Percentiles rank a stretch among this genome's conserved stretches.
These are phyloP conservation scores for Phortica okadai DNA, from an alignment of 2,888 invertebrate species.

Conservation along the genomic window DNA sequence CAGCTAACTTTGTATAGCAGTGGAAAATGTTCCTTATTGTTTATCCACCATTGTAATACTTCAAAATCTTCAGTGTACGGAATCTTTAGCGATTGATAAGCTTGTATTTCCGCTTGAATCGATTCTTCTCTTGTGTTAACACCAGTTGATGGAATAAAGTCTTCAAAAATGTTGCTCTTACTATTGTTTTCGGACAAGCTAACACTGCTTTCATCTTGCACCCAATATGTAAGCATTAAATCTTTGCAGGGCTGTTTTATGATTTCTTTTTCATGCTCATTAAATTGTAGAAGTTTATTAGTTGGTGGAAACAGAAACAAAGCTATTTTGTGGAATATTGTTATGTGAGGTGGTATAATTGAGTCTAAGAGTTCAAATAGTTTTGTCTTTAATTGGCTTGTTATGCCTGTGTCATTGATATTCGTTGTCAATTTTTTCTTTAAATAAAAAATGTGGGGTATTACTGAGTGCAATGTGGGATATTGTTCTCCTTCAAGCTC, in stretches of 20 bases:
- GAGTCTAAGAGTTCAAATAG: slow-evolving; percentile 18
- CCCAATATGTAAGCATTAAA: slow-evolving; percentile 10
- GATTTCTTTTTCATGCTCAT: background rate
- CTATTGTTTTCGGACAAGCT: background rate
- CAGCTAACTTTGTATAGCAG: slow-evolving; percentile 25
- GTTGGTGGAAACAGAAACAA: slow-evolving; percentile 35
- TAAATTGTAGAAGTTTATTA: slow-evolving; percentile 20
- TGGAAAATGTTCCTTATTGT: slow-evolving; percentile 23
- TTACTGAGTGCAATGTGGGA: slow-evolving; percentile 18
- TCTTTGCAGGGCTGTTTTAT: slow-evolving; percentile 3
- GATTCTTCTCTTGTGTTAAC: background rate
- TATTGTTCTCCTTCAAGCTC: slow-evolving; percentile 1
- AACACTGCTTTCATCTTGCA: background rate
- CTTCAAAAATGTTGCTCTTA: slow-evolving; percentile 1
- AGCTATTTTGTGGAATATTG: slow-evolving; percentile 24
- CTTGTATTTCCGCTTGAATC: slow-evolving; percentile 13
- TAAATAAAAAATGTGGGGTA: slow-evolving; percentile 17
- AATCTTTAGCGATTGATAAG: slow-evolving; percentile 20
- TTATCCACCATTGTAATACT: slow-evolving; percentile 28
- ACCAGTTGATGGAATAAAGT: slow-evolving; percentile 17
- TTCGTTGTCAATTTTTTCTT: background rate
- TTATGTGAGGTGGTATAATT: background rate
- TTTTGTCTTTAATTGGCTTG: slow-evolving; percentile 18
- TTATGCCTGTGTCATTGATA: slow-evolving; percentile 8
- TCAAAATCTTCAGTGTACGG: slow-evolving; percentile 17